A percentile compares a stretch with the other conserved stretches of the same genome.
Conservation (phyloP, 2,888 invertebrate species). For the Eupithecia inturbata region DNA sequence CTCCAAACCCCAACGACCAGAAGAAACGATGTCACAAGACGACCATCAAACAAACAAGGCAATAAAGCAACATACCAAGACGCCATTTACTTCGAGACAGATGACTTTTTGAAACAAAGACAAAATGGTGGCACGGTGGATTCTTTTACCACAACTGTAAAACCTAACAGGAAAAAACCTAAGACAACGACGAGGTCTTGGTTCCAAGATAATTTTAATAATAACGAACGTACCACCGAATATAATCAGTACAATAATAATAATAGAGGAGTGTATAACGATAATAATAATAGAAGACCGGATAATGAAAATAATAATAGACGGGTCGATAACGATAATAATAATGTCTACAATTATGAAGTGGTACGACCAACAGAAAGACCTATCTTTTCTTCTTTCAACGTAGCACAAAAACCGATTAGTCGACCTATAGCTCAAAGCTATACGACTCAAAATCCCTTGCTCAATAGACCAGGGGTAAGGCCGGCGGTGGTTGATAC, state of each 20-base stretch:
- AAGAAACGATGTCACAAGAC: slow-evolving; percentile 38
- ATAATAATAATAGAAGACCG: slow-evolving; percentile 16
- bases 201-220: slow-evolving; percentile 14
- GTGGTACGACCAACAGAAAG: slow-evolving; percentile 18
- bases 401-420: slow-evolving; percentile 11
- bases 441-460: slow-evolving; percentile 47
- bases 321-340: slow-evolving; percentile 10
- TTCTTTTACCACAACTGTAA: slow-evolving; percentile 47
- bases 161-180: slow-evolving; percentile 47
- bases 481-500: slow-evolving; percentile 65
- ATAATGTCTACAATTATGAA: slow-evolving; percentile 18
- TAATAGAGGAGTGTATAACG: slow-evolving; percentile 14
- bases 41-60: slow-evolving; percentile 38
- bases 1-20: slow-evolving; percentile 51
- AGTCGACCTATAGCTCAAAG: slow-evolving; percentile 35
- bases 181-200: slow-evolving; percentile 23
- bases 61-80: slow-evolving; percentile 39
- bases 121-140: slow-evolving; percentile 19
- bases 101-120: slow-evolving; percentile 39
- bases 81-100: slow-evolving; percentile 40
- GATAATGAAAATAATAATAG: slow-evolving; percentile 27
- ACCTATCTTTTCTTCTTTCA: slow-evolving; percentile 10
- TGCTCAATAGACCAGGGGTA: slow-evolving; percentile 62
- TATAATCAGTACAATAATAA: slow-evolving; percentile 20
- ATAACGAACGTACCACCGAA: neutral